Evolutionary conservation across 2,113 vertebrate species (phyloP).

Genomic region (Erythrolamprus reginae): DNA sequence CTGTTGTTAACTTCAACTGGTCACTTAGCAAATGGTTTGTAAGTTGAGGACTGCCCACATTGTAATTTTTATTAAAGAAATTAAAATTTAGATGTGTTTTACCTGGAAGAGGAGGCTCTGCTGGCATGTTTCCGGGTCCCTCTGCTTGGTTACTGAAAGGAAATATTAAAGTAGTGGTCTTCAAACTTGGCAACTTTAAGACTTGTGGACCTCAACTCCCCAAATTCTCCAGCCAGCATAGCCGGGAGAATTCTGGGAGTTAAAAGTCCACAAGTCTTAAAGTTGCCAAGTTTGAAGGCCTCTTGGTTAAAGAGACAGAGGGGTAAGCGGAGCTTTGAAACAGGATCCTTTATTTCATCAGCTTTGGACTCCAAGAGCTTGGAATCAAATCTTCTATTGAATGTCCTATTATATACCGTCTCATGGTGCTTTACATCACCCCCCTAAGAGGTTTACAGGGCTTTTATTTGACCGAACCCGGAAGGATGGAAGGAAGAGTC

Average conservation of each 20-base stretch:
- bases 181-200: no score
- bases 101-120: conserved; percentile 98
- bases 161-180: neutral
- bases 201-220: no score
- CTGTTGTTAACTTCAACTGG: neutral
- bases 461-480: no score
- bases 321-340: fast-evolving
- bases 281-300: no score
- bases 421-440: no score
- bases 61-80: neutral
- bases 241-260: no score
- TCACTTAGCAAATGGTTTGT: neutral
- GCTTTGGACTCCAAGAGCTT: neutral
- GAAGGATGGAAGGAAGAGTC: no score
- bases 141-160: conserved; percentile 89
- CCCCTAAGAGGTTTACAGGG: no score
- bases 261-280: no score
- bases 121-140: conserved; percentile 88
- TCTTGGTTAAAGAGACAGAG: no score
- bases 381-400: neutral
- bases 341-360: neutral
- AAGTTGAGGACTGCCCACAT: neutral
- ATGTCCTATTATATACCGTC: neutral
- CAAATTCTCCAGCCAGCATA: no score
- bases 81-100: neutral